Conservation (phyloP, 2,888 invertebrate species). For the Phaedon cochleariae region DNA sequence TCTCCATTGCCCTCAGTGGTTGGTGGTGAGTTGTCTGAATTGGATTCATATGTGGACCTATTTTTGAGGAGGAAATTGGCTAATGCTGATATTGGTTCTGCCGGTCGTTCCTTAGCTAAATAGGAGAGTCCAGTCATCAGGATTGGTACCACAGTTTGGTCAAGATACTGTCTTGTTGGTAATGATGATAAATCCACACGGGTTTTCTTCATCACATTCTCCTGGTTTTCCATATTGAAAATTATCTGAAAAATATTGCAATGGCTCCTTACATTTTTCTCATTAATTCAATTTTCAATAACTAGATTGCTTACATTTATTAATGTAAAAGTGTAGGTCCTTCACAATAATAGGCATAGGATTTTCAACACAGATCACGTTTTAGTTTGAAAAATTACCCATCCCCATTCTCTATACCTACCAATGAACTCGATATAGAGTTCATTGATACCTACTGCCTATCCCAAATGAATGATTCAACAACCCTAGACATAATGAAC, state of each 20-base stretch:
- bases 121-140: constrained; percentile 91
- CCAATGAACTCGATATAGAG: too few relatives aligned
- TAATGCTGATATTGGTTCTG: constrained; percentile 92
- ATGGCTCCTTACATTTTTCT: not conserved
- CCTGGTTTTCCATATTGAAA: constrained; percentile 72
- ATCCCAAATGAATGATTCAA: too few relatives aligned
- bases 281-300: too few relatives aligned
- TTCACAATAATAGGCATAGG: too few relatives aligned
- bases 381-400: too few relatives aligned
- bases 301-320: too few relatives aligned
- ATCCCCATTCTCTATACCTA: too few relatives aligned
- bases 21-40: constrained; percentile 58
- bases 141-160: constrained; percentile 98
- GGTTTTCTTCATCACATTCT: constrained; percentile 76
- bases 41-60: constrained; percentile 80
- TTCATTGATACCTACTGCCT: too few relatives aligned
- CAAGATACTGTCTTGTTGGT: constrained; percentile 95
- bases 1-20: constrained; percentile 19
- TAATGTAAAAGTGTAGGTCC: too few relatives aligned
- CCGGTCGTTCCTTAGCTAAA: constrained; percentile 93
- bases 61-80: constrained; percentile 93
- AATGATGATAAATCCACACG: constrained; percentile 87
- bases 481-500: too few relatives aligned
- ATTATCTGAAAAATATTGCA: not conserved
- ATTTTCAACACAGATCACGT: not conserved